Evolutionary conservation across 2,888 invertebrate genomes (phyloP), one percentile per base, ranked within the genome.

Genomic region (Acleris holmiana): DNA sequence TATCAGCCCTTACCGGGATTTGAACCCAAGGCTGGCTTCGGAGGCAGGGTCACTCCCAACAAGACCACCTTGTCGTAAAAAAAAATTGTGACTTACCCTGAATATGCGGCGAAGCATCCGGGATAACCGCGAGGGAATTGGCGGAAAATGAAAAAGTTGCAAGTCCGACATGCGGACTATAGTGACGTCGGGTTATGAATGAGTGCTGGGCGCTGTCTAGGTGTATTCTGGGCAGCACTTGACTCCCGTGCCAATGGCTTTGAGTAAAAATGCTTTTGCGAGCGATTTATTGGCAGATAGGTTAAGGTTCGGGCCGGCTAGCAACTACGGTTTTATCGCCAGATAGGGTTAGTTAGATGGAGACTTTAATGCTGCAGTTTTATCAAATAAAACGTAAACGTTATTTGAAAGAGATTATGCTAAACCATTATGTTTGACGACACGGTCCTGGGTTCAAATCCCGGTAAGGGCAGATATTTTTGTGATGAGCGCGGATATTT

Each of bases 201-300:
- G 91, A 81, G 79, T 78, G 76, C 73, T 76, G 79, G 84, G 85
- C 84, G 84, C 79, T 82, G 87, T 86, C 85, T 89, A 83, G 77
- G 73, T 82, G 81, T 91, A 89, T 90, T 90, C 82, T 79, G 85
- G 86, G 79, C 81, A 69, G 82, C 88, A 87, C 91, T 91, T 88
- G 90, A 90, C 81, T 70, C 66, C 78, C 77, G 82, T 85, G 88
- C 85, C 87, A 86, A 88, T 89, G 79, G 83, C 76, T 76, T 74
- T 77, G 81, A 85, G 78, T 87, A 86, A 89, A 89, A 89, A 87
- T 83, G 78, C 73, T 77, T 84, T 82, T 88, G 85, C 82, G 80
- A 83, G 80, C 84, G 83, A 86, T 85, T 82, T 84, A 83, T 80
- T 74, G 73, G 87, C 72, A 84, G 87, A 71, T 72, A 72, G 77